Evolutionary conservation across 1,140 invertebrate genomes (phyloP), one percentile per base, ranked within the genome.

Genomic region (Scaptodrosophila lebanonensis): DNA sequence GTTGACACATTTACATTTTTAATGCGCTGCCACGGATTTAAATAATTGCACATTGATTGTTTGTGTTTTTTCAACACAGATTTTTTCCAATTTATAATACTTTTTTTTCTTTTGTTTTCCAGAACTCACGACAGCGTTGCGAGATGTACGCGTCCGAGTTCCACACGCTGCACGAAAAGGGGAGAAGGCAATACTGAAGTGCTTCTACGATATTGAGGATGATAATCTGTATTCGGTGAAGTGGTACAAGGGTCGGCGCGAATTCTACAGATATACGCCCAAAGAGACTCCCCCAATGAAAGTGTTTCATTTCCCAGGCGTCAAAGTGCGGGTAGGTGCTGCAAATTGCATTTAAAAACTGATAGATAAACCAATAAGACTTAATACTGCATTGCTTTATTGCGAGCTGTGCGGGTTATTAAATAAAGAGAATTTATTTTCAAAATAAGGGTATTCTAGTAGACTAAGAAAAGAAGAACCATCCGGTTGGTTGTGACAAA

Each of bases 201-300:
- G 94, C 86, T 89, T 89, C 49, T 95, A 95, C 87, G 91, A 95
- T 73, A 87, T 95, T 54, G 93, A 95, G 87, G 90, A 91, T 9
- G 92, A 91, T 7, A 91, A 90, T 30, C 89, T 96, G 9, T 95
- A 95, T 84, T 93, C 93, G 0, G 91, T 96, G 59, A 93, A 95
- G 87, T 96, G 94, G 94, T 95, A 95, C 77, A 90, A 93, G 39
- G 94, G 94, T 32, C 90, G 89, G 66, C 89, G 91, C 13, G 93
- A 95, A 70, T 94, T 95, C 87, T 95, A 94, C 83, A 89, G 93
- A 65, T 94, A 90, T 73, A 92, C 93, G 2, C 93, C 93, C 0
- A 93, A 90, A 47, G 92, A 94, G 62, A 90, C 88, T 18, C 93
- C 93, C 1, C 88, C 91, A 0, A 93, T 91, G 4, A 94, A 94